Evolutionary conservation across 53 echinoderm and acorn worm species (phyloP), one percentile per base, ranked within the genome.

Genomic region (Actinopyga echinites): DNA sequence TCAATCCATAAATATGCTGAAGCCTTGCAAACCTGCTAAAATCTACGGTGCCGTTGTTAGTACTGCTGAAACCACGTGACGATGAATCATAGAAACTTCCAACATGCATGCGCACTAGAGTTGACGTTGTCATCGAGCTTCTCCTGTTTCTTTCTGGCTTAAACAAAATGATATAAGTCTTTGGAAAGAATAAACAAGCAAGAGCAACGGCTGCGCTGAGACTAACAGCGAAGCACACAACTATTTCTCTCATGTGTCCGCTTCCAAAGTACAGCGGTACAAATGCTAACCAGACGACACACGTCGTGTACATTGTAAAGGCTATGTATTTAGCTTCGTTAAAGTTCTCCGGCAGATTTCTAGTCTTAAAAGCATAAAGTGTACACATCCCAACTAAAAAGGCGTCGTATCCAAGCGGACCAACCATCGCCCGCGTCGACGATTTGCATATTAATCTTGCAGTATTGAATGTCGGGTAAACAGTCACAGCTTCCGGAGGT

Each of bases 261-360:
- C 69, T 87, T 45, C 91, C 91, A 36, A 99, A 90, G 77, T 99
- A 99, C 34, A 94, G 82, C 30, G 94, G 87, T 6, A 94, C 85
- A 61, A 94, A 95, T 13, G 99, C 94, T 35, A 99, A 74, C 94
- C 94, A 99, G 22, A 99, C 89, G 21, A 99, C 89, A 56, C 99
- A 99, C 5, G 94, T 95, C 8, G 99, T 95, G 83, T 99, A 99
- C 99, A 99, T 99, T 35, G 94, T 99, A 60, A 99, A 99, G 65
- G 92, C 99, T 20, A 99, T 99, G 87, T 90, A 95, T 61, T 95
- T 94, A 19, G 99, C 99, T 73, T 99, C 99, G 91, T 99, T 99
- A 87, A 99, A 99, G 84, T 99, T 94, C 69, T 95, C 92, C 2
- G 99, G 99, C 0, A 99, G 85, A 71, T 99, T 99, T 37, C 94